phyloP scores from a whole-genome alignment of 2,888 invertebrate species.

The Drosophila siamana region DNA sequence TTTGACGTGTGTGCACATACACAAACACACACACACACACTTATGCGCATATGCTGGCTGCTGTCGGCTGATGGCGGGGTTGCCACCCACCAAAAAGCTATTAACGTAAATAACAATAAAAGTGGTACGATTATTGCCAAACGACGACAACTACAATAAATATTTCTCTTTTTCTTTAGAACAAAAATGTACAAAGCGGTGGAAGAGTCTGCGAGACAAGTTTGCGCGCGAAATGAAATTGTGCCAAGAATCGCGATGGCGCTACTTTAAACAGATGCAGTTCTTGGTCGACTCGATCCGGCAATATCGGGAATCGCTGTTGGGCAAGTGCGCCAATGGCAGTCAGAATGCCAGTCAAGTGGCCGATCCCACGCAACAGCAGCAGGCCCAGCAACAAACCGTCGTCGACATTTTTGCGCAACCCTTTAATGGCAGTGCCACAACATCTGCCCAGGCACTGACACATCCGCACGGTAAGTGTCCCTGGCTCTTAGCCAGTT shows the following conservation, averaged over 20 bases:
- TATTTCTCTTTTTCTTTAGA: conserved; percentile 51
- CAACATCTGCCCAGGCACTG: conserved; percentile 81
- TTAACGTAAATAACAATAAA: conserved; percentile 2
- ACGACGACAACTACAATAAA: too few relatives aligned
- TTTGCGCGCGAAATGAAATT: conserved; percentile 84
- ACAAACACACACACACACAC: too few relatives aligned
- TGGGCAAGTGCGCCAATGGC: conserved; percentile 80
- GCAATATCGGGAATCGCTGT: conserved; percentile 82
- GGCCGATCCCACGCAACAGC: conserved; percentile 80
- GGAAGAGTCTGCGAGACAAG: conserved; percentile 83
- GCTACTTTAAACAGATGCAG: conserved; percentile 84
- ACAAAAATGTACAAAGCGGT: conserved; percentile 84
- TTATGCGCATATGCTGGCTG: neutral
- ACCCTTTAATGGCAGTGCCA: conserved; percentile 81
- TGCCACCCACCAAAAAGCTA: conserved; percentile 45
- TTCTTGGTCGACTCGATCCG: conserved; percentile 83
- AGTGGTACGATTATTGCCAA: too few relatives aligned
- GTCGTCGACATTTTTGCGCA: conserved; percentile 83
- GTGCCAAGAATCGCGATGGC: conserved; percentile 83
- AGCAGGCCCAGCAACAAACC: conserved; percentile 81
- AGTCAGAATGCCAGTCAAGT: conserved; percentile 79
- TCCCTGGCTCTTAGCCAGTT: neutral
- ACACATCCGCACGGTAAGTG: conserved; percentile 83
- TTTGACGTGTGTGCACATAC: conserved; percentile 57
- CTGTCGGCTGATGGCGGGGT: conserved; percentile 52